Percentiles rank a stretch among this genome's conserved stretches.
Evolutionary conservation across 2,888 invertebrate species (phyloP).

Genomic region (Alloplasta piceator): DNA sequence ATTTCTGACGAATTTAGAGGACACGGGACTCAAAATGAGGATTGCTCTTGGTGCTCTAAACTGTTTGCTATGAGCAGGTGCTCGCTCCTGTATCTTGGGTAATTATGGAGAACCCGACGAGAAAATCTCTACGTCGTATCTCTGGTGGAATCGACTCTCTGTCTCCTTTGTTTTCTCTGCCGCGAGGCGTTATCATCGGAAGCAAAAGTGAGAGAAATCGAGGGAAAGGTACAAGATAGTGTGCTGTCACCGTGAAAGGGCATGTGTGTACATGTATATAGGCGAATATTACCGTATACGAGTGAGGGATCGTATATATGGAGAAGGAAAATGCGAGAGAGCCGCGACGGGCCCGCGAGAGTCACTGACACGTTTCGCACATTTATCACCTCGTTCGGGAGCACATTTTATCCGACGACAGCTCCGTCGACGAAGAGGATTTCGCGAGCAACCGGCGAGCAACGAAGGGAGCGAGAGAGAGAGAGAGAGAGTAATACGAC

Average conservation of each 20-base stretch:
- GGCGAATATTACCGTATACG: slow-evolving; percentile 7
- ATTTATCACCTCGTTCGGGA: slow-evolving; percentile 55
- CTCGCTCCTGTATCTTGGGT: background rate
- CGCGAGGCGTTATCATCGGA: too few species aligned
- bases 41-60: too few species aligned
- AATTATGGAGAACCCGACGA: slow-evolving; percentile 20
- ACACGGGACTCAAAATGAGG: too few species aligned
- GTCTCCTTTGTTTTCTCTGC: background rate
- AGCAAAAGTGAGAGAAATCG: too few species aligned
- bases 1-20: too few species aligned
- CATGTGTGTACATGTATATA: slow-evolving; percentile 8
- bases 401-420: slow-evolving; percentile 42
- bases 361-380: slow-evolving; percentile 35
- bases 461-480: background rate
- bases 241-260: background rate
- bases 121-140: slow-evolving; percentile 25
- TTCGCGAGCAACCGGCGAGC: slow-evolving; percentile 21
- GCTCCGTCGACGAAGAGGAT: slow-evolving; percentile 31
- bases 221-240: background rate
- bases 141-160: background rate
- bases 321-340: slow-evolving; percentile 1
- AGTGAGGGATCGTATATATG: slow-evolving; percentile 5
- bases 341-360: background rate
- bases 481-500: background rate
- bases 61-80: background rate